Evolutionary conservation across 2,113 vertebrate species (phyloP).

Genomic region (Chloropsis cyanopogon): DNA sequence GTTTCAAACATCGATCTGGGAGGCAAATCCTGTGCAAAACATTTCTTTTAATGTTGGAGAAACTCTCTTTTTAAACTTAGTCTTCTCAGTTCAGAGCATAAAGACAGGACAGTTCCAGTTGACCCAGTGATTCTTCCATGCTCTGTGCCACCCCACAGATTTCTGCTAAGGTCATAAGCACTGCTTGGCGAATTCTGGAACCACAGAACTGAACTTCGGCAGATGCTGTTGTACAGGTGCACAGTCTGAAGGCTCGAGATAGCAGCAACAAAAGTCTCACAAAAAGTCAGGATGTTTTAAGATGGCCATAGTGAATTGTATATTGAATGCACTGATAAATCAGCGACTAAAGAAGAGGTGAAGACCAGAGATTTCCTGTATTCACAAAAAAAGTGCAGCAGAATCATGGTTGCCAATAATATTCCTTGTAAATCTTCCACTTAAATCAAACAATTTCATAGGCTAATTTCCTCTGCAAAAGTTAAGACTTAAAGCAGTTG

Average conservation of each 20-base stretch:
- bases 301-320: background rate
- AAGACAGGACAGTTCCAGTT: fast-evolving
- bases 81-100: background rate
- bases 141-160: fast-evolving
- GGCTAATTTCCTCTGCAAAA: background rate
- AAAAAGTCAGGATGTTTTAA: background rate
- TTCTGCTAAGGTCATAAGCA: fast-evolving
- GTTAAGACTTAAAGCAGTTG: background rate
- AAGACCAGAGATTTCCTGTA: background rate
- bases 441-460: background rate
- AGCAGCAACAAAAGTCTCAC: background rate
- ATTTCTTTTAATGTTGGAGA: fast-evolving
- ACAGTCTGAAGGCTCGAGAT: background rate
- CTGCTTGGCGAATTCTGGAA: background rate
- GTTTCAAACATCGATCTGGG: fast-evolving
- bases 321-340: background rate
- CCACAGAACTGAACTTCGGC: background rate
- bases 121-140: fast-evolving
- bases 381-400: background rate
- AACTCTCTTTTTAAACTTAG: fast-evolving
- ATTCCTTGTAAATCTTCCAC: background rate
- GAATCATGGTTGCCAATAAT: background rate
- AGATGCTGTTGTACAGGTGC: background rate
- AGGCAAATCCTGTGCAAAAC: background rate
- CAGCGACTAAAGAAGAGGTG: background rate